These are phyloP conservation scores for Thereva nobilitata DNA, from an alignment of 2,888 invertebrate species.

Conservation along the genomic window DNA sequence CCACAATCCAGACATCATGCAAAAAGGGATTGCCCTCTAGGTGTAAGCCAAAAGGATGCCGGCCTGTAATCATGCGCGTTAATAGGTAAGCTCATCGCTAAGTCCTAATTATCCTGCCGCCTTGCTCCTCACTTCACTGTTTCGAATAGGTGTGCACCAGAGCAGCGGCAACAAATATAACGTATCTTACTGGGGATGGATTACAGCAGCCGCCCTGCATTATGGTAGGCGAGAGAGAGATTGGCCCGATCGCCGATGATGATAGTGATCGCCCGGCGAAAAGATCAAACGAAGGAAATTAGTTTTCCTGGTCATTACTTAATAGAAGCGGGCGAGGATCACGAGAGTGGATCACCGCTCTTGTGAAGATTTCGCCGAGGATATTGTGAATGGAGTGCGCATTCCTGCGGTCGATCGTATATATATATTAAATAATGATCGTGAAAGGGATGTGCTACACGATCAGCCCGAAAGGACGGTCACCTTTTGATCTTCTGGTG, in stretches of 20 bases:
- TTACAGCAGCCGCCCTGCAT: conserved; percentile 9
- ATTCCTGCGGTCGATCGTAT: neutral
- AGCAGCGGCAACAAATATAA: no score
- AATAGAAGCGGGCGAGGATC: conserved; percentile 34
- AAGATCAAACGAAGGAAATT: conserved; percentile 36
- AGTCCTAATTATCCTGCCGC: conserved; percentile 38
- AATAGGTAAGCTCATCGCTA: conserved; percentile 40
- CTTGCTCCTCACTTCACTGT: conserved; percentile 4
- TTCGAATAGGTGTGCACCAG: conserved; percentile 2
- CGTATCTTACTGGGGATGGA: no score
- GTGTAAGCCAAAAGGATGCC: conserved; percentile 60
- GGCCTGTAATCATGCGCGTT: conserved; percentile 59
- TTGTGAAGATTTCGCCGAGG: conserved; percentile 15
- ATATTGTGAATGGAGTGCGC: conserved; percentile 6
- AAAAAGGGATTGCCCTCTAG: conserved; percentile 52
- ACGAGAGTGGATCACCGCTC: conserved; percentile 23
- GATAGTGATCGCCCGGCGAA: conserved; percentile 27
- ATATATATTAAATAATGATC: neutral
- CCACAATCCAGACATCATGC: conserved; percentile 32
- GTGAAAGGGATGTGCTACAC: conserved; percentile 5
- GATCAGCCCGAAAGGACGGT: neutral
- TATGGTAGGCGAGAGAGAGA: neutral
- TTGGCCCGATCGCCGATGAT: conserved; percentile 16
- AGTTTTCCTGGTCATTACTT: conserved; percentile 40
- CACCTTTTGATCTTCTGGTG: conserved; percentile 11